phyloP scores from a whole-genome alignment of 2,797 vertebrate species.

The Molossus molossus region DNA sequence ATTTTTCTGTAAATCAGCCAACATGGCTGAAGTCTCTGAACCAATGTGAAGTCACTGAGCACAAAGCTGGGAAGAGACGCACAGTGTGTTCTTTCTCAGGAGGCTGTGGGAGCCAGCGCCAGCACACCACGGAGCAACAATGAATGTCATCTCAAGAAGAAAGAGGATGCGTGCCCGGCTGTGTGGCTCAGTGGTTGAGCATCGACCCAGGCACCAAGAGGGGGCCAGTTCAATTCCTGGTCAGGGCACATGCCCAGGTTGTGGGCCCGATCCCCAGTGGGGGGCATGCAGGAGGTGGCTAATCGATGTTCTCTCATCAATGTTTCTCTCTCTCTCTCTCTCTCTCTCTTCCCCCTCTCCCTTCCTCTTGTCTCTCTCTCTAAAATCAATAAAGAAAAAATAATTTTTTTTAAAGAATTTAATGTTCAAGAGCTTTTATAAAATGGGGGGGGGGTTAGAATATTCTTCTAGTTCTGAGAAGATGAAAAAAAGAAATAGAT shows the following conservation, averaged over 20 bases:
- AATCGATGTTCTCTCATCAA: too few species aligned
- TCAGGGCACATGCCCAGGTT: too few species aligned
- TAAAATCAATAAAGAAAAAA: too few species aligned
- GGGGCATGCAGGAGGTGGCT: too few species aligned
- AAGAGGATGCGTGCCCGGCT: not conserved
- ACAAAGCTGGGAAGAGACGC: not conserved
- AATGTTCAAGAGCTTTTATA: not conserved
- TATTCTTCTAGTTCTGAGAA: not conserved
- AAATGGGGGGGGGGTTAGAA: not conserved
- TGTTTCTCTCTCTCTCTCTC: too few species aligned
- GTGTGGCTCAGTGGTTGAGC: too few species aligned
- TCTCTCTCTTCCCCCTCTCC: too few species aligned
- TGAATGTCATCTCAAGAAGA: not conserved
- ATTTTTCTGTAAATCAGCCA: constrained; percentile 8
- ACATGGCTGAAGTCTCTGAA: not conserved
- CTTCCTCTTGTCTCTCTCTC: too few species aligned
- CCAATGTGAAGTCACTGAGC: not conserved
- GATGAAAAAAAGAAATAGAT: constrained; percentile 13
- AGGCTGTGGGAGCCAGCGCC: not conserved
- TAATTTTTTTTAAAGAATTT: too few species aligned
- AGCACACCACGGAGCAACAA: not conserved
- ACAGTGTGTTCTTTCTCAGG: not conserved
- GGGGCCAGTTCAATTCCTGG: too few species aligned
- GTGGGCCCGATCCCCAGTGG: too few species aligned
- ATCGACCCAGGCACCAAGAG: too few species aligned